Evolutionary conservation across 2,797 vertebrate species (phyloP).

Genomic region (Triplophysa bombifrons): DNA sequence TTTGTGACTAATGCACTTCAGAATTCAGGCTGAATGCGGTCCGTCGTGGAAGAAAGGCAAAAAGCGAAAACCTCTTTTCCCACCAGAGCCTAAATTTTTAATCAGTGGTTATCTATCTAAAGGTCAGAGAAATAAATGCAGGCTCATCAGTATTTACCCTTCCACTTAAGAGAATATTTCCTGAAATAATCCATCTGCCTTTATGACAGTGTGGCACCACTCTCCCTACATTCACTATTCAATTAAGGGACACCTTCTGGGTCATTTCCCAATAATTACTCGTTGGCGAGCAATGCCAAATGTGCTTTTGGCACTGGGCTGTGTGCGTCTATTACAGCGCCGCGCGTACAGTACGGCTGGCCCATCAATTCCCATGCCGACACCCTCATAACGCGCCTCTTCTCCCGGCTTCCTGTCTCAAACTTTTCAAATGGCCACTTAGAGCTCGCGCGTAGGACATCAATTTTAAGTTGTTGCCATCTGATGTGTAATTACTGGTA

Average conservation of each 20-base stretch:
- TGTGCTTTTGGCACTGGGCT: slow-evolving; percentile 87
- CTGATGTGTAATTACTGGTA: slow-evolving; percentile 69
- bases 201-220: slow-evolving; percentile 82
- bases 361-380: slow-evolving; percentile 76
- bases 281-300: slow-evolving; percentile 87
- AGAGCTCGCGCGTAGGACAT: slow-evolving; percentile 61
- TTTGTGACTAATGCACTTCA: slow-evolving; percentile 57
- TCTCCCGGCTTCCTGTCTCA: slow-evolving; percentile 65
- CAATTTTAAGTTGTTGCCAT: slow-evolving; percentile 65
- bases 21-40: slow-evolving; percentile 50
- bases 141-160: slow-evolving; percentile 88
- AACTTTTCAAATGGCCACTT: slow-evolving; percentile 67
- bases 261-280: slow-evolving; percentile 79
- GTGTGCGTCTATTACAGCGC: slow-evolving; percentile 86
- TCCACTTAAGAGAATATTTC: slow-evolving; percentile 86
- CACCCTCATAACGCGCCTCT: slow-evolving; percentile 62
- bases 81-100: slow-evolving; percentile 65
- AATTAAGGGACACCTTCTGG: slow-evolving; percentile 89
- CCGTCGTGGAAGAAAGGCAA: slow-evolving; percentile 61
- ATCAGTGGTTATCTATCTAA: slow-evolving; percentile 64
- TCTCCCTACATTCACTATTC: slow-evolving; percentile 78
- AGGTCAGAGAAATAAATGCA: slow-evolving; percentile 65
- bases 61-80: slow-evolving; percentile 60
- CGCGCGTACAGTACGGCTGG: slow-evolving; percentile 81
- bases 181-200: slow-evolving; percentile 80